Percentiles rank a stretch among this genome's conserved stretches.
Evolutionary conservation across 2,797 vertebrate genomes (phyloP).

Genomic region (Diplodus sargus): DNA sequence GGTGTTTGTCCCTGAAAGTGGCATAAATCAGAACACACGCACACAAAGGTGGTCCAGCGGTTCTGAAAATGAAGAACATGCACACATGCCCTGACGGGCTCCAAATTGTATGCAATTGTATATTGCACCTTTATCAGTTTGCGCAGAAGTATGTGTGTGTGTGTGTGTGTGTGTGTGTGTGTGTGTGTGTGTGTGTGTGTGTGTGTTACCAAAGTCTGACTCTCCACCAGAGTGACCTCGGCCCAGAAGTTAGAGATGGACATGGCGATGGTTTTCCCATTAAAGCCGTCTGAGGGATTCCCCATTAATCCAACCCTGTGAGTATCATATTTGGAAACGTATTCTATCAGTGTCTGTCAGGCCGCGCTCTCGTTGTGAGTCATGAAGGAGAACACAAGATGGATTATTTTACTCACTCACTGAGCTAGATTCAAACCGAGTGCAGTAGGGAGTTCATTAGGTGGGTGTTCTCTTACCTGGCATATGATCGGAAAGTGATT

Average conservation of each 20-base stretch:
- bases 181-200: background rate
- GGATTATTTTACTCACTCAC: too few species aligned
- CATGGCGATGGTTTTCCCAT: conserved; percentile 91
- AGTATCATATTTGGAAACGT: background rate
- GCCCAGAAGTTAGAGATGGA: conserved; percentile 90
- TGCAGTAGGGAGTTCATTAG: background rate
- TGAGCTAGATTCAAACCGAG: background rate
- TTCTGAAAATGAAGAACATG: too few species aligned
- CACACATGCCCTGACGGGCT: too few species aligned
- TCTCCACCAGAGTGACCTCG: conserved; percentile 87
- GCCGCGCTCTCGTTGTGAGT: background rate
- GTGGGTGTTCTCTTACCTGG: conserved; percentile 76
- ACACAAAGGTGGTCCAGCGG: too few species aligned
- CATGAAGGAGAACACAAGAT: background rate
- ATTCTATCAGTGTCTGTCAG: background rate
- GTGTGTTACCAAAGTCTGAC: conserved; percentile 85
- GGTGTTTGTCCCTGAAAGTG: too few species aligned
- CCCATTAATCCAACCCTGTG: conserved; percentile 88
- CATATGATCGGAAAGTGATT: conserved; percentile 83
- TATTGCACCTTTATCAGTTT: too few species aligned
- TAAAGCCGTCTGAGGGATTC: conserved; percentile 89
- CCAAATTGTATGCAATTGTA: too few species aligned
- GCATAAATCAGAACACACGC: too few species aligned
- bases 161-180: background rate
- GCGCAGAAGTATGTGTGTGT: too few species aligned